Evolutionary conservation across 2,113 vertebrate genomes (phyloP).

Genomic region (Psittacara wagleri): DNA sequence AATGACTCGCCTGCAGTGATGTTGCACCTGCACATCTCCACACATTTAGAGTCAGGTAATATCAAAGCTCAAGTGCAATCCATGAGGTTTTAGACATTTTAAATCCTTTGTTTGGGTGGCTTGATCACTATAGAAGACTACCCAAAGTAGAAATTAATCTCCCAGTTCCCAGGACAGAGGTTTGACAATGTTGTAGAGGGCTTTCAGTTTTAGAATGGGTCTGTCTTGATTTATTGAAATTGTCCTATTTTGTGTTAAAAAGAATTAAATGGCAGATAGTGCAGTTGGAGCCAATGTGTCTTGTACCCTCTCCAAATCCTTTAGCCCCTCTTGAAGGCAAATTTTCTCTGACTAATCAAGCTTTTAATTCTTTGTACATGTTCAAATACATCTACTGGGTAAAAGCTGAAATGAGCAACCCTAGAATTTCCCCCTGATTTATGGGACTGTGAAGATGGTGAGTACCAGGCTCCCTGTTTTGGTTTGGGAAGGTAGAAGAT

Average conservation of each 20-base stretch:
- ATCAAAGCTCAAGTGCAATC: neutral
- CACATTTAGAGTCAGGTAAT: neutral
- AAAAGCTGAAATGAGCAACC: neutral
- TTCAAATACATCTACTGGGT: neutral
- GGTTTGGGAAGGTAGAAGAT: neutral
- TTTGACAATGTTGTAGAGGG: neutral
- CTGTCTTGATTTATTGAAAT: neutral
- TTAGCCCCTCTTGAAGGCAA: neutral
- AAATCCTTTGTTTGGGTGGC: neutral
- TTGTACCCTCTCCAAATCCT: neutral
- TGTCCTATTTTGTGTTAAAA: neutral
- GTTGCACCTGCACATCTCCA: neutral
- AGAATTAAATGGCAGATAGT: neutral
- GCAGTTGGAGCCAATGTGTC: neutral
- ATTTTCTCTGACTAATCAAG: neutral
- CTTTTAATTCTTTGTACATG: neutral
- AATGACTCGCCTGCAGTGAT: neutral
- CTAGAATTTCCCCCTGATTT: neutral
- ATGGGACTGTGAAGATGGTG: neutral
- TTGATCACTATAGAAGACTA: neutral
- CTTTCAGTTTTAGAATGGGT: neutral
- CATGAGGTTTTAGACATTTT: neutral
- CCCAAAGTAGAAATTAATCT: neutral
- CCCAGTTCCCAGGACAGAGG: neutral
- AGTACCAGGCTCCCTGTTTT: rapidly evolving